Base-by-base conservation (phyloP, 35 echinoderm and acorn worm genomes). In the Acanthaster planci region DNA sequence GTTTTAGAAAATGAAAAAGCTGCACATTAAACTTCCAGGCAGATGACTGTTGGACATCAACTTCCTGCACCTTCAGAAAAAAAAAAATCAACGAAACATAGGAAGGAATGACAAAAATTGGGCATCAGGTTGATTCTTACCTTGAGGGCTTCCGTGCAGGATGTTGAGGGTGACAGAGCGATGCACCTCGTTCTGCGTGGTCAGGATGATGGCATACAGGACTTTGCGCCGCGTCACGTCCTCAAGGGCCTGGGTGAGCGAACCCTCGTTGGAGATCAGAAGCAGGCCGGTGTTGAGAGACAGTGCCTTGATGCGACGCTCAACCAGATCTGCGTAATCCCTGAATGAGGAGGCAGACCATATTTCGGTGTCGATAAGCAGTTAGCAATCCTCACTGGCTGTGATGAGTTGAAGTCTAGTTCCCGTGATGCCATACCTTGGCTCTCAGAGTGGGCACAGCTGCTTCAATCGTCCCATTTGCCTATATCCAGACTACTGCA, bases 81-180 rank as follows among this genome's bases (percentile, higher is more conserved):
- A 67, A 2, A n/a, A 14, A 67, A 67, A 21, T 5, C 1, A 0
- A n/a, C n/a, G n/a, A 51, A 80, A 80, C 6, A 80, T 21, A 22
- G 4, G 36, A 78, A 78, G 22, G 37, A 78, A 78, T 36, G 36
- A 78, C 27, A 79, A 1, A 52, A 32, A 21, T 53, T 22, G 78
- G 5, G 19, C 31, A 72, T 5, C 16, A 15, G 27, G 6, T 9
- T 29, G 38, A 19, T 84, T 84, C 91, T 81, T 92, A 99, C 96
- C 96, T 91, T 99, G 96, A 37, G 96, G 96, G 29, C 92, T 99
- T 5, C 96, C 96, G 67, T 99, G 92, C 7, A 99, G 82, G 53
- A 99, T 99, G 88, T 99, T 99, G 60, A 99, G 92, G 6, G 96
- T 99, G 47, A 99, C 86, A 52, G 96, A 99, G 19, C 88, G 80